Evolutionary conservation across 2,888 invertebrate species (phyloP), one percentile per base, ranked within the genome.

Genomic region (Formica aserva): DNA sequence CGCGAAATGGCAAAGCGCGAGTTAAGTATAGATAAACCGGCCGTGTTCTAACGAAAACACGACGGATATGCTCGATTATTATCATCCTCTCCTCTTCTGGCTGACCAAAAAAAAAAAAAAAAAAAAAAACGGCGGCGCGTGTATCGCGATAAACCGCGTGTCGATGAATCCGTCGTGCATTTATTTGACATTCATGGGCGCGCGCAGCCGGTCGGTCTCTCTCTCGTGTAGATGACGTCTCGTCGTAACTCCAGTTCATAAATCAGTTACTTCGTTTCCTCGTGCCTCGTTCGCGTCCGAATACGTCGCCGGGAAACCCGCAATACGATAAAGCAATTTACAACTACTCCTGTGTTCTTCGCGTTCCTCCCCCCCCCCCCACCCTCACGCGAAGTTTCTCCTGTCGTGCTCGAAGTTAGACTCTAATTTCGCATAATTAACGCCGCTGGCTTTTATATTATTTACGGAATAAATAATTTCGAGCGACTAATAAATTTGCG

Each of bases 271-370:
- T 80, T 72, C 78, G 57, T 72, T 80, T 72, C 78, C 45, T 45
- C 48, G 72, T 72, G 60, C 78, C 78, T 78, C 78, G 57, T 77
- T 77, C 77, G 77, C 77, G 69, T 80, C 78, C 78, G 60, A 80
- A 80, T 60, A 74, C 74, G 78, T 60, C 74, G 74, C 45, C 74
- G 74, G 72, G 74, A 72, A 80, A 60, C 74, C 78, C 74, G 78
- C 78, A 80, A 80, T 80, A 72, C 78, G 78, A 80, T 80, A 80
- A 80, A 80, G 78, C 78, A 80, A 80, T 80, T 80, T 72, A 80
- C 78, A 80, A 72, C 78, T 78, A 57, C 72, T 71, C 57, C 72
- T 80, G 74, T 80, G 78, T 80, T 80, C 78, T 80, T 80, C 78
- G 45, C 11, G 13, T 13, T 32, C 66, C 22, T 2, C 63, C 15